These are phyloP conservation scores for Lutraria lutraria DNA, from an alignment of 2,888 invertebrate species.

Conservation along the genomic window DNA sequence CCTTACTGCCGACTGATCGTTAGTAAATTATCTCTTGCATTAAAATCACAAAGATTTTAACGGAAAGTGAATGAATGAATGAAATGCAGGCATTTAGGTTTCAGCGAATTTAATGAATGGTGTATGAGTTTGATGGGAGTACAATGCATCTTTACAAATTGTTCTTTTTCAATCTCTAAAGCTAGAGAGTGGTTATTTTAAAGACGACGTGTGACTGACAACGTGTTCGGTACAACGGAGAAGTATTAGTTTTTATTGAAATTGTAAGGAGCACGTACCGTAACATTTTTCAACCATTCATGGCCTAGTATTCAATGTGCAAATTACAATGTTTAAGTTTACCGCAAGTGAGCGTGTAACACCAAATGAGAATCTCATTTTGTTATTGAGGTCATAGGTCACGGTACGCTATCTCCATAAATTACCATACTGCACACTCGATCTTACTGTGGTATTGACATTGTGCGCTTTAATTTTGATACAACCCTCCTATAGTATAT, in stretches of 20 bases:
- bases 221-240: neutral
- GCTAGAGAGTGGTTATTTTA: neutral
- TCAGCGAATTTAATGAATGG: neutral
- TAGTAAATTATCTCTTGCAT: neutral
- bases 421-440: constrained; percentile 56
- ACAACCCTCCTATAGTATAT: constrained; percentile 36
- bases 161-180: neutral
- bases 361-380: constrained; percentile 27
- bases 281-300: neutral
- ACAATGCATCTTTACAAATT: constrained; percentile 16
- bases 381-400: constrained; percentile 32
- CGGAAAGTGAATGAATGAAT: constrained; percentile 5
- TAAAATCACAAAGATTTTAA: neutral
- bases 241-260: neutral
- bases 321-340: constrained; percentile 19
- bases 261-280: neutral
- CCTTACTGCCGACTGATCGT: neutral
- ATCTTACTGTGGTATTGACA: neutral
- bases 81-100: neutral
- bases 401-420: constrained; percentile 36
- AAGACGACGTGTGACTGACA: constrained; percentile 10
- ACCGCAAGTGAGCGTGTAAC: constrained; percentile 3
- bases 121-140: neutral
- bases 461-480: constrained; percentile 53
- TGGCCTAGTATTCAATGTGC: neutral